Conservation (phyloP, 2,888 invertebrate species). For the Limnephilus rhombicus region DNA sequence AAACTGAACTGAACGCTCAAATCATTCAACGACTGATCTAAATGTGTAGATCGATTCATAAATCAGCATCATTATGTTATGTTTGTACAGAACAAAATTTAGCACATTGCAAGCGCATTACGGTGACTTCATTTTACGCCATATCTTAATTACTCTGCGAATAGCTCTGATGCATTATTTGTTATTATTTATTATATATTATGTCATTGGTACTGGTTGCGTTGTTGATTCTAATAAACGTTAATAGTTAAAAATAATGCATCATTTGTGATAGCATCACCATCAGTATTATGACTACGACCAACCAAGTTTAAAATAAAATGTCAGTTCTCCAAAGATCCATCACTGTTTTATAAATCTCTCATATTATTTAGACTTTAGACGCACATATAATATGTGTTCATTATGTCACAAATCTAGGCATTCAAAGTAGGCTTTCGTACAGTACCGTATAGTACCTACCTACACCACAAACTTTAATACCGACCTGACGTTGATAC, state of each 20-base stretch:
- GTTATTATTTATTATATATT: not conserved
- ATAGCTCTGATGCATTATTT: not conserved
- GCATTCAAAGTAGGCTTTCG: too few relatives aligned
- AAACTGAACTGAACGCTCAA: not conserved
- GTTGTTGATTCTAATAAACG: not conserved
- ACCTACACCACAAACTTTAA: too few relatives aligned
- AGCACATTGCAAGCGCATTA: not conserved
- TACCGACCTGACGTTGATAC: too few relatives aligned
- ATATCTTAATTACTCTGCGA: not conserved
- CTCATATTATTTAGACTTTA: too few relatives aligned
- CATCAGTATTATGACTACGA: too few relatives aligned
- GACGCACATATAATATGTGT: too few relatives aligned
- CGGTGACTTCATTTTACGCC: conserved; percentile 8
- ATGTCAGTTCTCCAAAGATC: too few relatives aligned
- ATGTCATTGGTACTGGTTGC: not conserved
- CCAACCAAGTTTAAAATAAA: too few relatives aligned
- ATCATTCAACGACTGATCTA: not conserved
- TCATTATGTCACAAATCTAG: too few relatives aligned
- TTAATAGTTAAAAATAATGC: not conserved
- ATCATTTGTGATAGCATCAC: not conserved
- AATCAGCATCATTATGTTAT: conserved; percentile 7
- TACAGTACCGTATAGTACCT: too few relatives aligned
- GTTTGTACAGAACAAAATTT: not conserved
- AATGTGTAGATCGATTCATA: conserved; percentile 22
- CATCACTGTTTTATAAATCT: too few relatives aligned